phyloP scores from a whole-genome alignment of 2,113 vertebrate genomes.

The Lota lota region DNA sequence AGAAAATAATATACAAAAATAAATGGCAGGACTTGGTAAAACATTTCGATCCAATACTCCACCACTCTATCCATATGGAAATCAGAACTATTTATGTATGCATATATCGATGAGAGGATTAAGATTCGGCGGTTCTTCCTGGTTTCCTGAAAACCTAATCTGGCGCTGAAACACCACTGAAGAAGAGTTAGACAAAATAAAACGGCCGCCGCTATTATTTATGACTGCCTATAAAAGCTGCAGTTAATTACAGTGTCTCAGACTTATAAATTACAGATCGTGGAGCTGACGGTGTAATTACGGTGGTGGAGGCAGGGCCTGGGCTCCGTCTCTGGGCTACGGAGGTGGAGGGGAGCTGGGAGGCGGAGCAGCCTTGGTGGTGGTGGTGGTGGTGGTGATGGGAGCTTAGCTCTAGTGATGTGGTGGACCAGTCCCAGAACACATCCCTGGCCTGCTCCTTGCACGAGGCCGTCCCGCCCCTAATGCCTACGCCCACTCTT shows the following conservation, averaged over 20 bases:
- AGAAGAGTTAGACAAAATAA: slow-evolving; percentile 45
- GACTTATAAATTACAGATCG: slow-evolving; percentile 81
- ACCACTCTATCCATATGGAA: slow-evolving; percentile 27
- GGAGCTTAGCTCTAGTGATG: slow-evolving; percentile 64
- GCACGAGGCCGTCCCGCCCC: slow-evolving; percentile 25
- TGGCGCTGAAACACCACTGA: slow-evolving; percentile 24
- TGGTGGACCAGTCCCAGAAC: slow-evolving; percentile 60
- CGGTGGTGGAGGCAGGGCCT: slow-evolving; percentile 55
- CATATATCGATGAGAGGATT: slow-evolving; percentile 21
- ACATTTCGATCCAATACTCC: slow-evolving; percentile 40
- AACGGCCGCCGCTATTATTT: slow-evolving; percentile 70
- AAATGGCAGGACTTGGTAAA: slow-evolving; percentile 43
- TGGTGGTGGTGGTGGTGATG: slow-evolving; percentile 15
- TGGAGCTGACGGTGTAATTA: slow-evolving; percentile 76
- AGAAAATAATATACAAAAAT: slow-evolving; percentile 30
- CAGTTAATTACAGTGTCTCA: slow-evolving; percentile 77
- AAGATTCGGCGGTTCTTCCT: slow-evolving; percentile 34
- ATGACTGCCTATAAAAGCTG: slow-evolving; percentile 75
- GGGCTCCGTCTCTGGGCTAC: slow-evolving; percentile 44
- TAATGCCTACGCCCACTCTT: slow-evolving; percentile 19
- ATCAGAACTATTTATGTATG: slow-evolving; percentile 29
- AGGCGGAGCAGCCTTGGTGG: slow-evolving; percentile 19
- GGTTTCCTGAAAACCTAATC: slow-evolving; percentile 55
- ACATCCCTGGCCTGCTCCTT: slow-evolving; percentile 46
- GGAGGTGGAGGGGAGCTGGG: slow-evolving; percentile 52